A percentile compares a stretch with the other conserved stretches of the same genome.
phyloP scores from a whole-genome alignment of 2,888 invertebrate genomes.

The Chrysomela aeneicollis region DNA sequence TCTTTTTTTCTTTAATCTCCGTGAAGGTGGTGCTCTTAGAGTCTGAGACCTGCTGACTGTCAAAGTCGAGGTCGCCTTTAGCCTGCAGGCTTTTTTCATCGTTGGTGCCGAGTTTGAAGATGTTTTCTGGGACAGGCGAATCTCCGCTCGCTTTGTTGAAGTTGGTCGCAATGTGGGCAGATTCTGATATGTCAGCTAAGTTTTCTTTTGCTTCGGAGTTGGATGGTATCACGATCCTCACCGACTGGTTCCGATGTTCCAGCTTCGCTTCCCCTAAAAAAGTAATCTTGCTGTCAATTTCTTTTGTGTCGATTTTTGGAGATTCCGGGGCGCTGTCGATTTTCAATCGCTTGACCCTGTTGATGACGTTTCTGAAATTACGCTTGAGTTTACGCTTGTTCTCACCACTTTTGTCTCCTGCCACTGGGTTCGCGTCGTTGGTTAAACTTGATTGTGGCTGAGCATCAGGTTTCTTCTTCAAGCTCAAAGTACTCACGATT shows the following conservation, averaged over 20 bases:
- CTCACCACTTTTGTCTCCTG: constrained; percentile 22
- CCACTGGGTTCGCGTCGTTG: neutral
- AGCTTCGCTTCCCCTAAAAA: constrained; percentile 46
- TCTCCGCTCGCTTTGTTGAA: constrained; percentile 45
- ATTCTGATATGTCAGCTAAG: constrained; percentile 43
- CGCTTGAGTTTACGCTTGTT: constrained; percentile 48
- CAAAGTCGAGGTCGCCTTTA: constrained; percentile 46
- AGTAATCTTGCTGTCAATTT: constrained; percentile 28
- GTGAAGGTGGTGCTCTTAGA: neutral
- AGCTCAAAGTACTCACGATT: constrained; percentile 41
- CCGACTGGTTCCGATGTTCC: constrained; percentile 29
- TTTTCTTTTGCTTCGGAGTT: constrained; percentile 48
- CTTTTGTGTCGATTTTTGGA: constrained; percentile 13
- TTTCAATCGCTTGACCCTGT: constrained; percentile 50
- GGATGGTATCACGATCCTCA: constrained; percentile 38
- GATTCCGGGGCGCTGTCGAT: constrained; percentile 36
- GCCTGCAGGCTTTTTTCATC: constrained; percentile 50
- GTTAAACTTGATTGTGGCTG: neutral
- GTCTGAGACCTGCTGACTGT: constrained; percentile 27
- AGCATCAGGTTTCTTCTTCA: constrained; percentile 36
- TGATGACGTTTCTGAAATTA: constrained; percentile 50
- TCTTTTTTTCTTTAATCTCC: constrained; percentile 12
- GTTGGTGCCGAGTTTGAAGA: constrained; percentile 48
- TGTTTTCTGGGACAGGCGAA: constrained; percentile 48
- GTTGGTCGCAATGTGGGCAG: constrained; percentile 47